Evolutionary conservation across 2,888 invertebrate species (phyloP), one percentile per base, ranked within the genome.

Genomic region (Linyphia triangularis): DNA sequence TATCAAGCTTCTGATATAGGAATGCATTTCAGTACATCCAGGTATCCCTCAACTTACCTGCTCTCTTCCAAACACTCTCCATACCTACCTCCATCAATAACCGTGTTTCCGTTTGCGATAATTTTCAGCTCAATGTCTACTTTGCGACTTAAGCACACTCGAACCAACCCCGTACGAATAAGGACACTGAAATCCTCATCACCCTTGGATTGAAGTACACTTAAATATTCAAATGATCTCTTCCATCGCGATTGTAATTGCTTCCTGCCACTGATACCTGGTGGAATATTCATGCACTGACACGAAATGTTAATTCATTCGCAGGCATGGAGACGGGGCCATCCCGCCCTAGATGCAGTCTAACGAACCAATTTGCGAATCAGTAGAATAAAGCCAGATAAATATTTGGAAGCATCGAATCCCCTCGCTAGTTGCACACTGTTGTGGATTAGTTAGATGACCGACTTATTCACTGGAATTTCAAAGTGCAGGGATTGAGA

Each of bases 331-430:
- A 57, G 30, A 4, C 24, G 16, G 19, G 10, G 19, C 40, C 19
- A 67, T 9, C 33, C 69, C 77, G 28, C 13, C 13, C 26, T n/a
- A n/a, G n/a, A n/a, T n/a, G n/a, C 37, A 61, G 61, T 83, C 73
- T 83, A 83, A 83, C 73, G 83, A 83, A 73, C 65, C 73, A 73
- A 73, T 65, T 83, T 83, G 65, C 51, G 61, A 83, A 63, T 73
- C 28, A 43, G 24, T 65, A 43, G 51, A 83, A 51, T 65, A 65
- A 69, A 72, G 63, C 57, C 40, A 40, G 73, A 73, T 75, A 83
- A 83, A 83, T 83, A 83, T 83, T 83, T 83, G 43, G 70, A 72
- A 13, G 61, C 19, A 67, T 69, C 81, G 59, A 57, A 81, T 69
- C 69, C 24, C 63, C 81, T 37, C 51, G 16, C 5, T 19, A n/a